A percentile compares a stretch with the other conserved stretches of the same genome.
phyloP scores from a whole-genome alignment of 2,888 invertebrate species.

The Thereva nobilitata region DNA sequence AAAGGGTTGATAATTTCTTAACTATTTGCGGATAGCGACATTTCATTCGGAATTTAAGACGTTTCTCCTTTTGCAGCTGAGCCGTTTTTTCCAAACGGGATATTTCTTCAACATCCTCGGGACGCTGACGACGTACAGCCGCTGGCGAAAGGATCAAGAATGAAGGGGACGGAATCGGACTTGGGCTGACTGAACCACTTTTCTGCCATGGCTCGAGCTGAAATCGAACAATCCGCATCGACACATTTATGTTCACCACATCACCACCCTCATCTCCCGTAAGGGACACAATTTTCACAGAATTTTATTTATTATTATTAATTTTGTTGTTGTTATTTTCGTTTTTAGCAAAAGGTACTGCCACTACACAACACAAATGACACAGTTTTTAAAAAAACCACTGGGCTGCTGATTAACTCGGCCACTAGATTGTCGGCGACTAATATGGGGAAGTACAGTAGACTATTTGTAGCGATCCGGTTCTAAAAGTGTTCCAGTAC shows the following conservation, averaged over 20 bases:
- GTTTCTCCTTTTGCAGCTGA: slow-evolving; percentile 44
- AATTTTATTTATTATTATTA: no score
- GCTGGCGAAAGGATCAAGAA: slow-evolving; percentile 54
- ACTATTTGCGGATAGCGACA: slow-evolving; percentile 59
- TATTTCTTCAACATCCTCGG: slow-evolving; percentile 52
- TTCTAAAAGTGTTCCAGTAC: slow-evolving; percentile 25
- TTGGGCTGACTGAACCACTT: slow-evolving; percentile 53
- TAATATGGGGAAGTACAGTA: not conserved
- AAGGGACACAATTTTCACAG: no score
- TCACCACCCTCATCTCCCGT: no score
- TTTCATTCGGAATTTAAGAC: slow-evolving; percentile 45
- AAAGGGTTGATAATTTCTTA: slow-evolving; percentile 61
- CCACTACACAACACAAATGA: slow-evolving; percentile 1
- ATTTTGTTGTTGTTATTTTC: no score
- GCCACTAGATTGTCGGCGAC: not conserved
- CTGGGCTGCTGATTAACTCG: not conserved
- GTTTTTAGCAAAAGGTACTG: no score
- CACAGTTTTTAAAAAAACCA: slow-evolving; percentile 20
- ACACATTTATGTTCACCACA: not conserved
- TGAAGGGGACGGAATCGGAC: slow-evolving; percentile 52
- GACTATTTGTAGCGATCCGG: slow-evolving; percentile 7
- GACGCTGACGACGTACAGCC: slow-evolving; percentile 55
- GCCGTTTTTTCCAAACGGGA: slow-evolving; percentile 44
- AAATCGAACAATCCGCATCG: slow-evolving; percentile 58
- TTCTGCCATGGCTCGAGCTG: slow-evolving; percentile 58